A percentile compares a stretch with the other conserved stretches of the same genome.
Evolutionary conservation across 2,113 vertebrate species (phyloP).

Genomic region (Xiphophorus maculatus): DNA sequence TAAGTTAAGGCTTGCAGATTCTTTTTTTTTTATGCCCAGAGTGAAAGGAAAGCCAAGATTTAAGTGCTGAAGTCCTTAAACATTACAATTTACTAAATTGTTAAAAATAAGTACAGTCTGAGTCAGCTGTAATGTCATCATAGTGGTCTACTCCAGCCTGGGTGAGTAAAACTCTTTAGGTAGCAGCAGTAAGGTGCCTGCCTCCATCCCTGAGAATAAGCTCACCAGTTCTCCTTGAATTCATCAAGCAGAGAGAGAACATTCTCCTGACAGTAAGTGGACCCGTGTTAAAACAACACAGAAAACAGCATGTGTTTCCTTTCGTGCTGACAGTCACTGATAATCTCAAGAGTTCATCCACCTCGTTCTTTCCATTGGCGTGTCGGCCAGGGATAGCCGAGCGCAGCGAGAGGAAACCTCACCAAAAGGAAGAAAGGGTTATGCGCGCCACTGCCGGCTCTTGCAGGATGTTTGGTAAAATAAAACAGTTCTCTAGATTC

Average conservation of each 20-base stretch:
- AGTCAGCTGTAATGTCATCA: too few species aligned
- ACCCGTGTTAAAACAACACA: constrained; percentile 48
- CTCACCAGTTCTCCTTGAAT: constrained; percentile 39
- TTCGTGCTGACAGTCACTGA: constrained; percentile 41
- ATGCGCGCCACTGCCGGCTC: constrained; percentile 24
- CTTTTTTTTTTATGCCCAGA: too few species aligned
- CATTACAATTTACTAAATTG: too few species aligned
- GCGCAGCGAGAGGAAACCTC: constrained; percentile 37
- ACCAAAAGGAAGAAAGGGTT: constrained; percentile 19
- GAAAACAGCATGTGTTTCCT: constrained; percentile 47
- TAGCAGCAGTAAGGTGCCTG: constrained; percentile 42
- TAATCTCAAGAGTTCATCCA: constrained; percentile 47
- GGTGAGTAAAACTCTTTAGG: constrained; percentile 40
- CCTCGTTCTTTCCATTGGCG: constrained; percentile 40
- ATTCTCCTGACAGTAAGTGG: constrained; percentile 65
- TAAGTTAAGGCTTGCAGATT: too few species aligned
- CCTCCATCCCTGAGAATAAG: constrained; percentile 25
- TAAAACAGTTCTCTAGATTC: constrained; percentile 39
- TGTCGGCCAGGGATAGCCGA: constrained; percentile 40
- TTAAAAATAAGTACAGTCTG: too few species aligned
- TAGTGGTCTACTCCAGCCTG: constrained; percentile 6
- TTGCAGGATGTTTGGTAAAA: constrained; percentile 11
- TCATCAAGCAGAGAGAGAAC: constrained; percentile 50
- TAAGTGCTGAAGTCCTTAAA: too few species aligned
- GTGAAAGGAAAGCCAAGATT: too few species aligned